These are phyloP conservation scores for Heterocephalus glaber DNA, from an alignment of 2,113 vertebrate species.

Conservation along the genomic window DNA sequence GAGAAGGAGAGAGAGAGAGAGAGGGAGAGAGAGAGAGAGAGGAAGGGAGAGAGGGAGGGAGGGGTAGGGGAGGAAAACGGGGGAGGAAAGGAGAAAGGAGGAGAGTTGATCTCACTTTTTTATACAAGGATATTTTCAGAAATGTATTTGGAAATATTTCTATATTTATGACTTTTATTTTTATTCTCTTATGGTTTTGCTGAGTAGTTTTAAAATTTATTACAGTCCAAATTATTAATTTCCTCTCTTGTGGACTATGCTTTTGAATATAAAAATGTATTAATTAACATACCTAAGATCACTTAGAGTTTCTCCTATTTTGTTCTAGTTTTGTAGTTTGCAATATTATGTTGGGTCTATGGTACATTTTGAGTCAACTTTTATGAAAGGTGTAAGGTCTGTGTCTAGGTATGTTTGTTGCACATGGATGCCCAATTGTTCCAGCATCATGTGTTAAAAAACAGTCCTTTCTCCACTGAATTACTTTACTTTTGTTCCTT, in stretches of 20 bases:
- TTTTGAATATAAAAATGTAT: not conserved
- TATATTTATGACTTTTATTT: not conserved
- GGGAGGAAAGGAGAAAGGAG: not conserved
- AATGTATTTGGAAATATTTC: not conserved
- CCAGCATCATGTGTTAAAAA: not conserved
- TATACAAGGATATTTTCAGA: not conserved
- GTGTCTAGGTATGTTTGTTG: not conserved
- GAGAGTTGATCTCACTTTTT: not conserved
- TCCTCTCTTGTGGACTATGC: not conserved
- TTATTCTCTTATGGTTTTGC: not conserved
- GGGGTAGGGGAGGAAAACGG: no score
- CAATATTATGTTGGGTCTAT: not conserved
- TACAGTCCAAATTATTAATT: not conserved
- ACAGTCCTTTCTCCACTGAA: not conserved
- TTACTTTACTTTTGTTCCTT: not conserved
- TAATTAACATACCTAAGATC: not conserved
- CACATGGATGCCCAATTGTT: not conserved
- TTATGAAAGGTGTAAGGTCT: not conserved
- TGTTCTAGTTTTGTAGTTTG: not conserved
- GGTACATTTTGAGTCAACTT: not conserved
- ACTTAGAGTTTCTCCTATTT: not conserved
- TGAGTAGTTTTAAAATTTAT: not conserved
- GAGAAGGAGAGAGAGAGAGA: not conserved
- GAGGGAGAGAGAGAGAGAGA: no score
- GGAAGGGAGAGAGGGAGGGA: not conserved